Conservation (phyloP, 2,888 invertebrate species). For the Emesis castigata region DNA sequence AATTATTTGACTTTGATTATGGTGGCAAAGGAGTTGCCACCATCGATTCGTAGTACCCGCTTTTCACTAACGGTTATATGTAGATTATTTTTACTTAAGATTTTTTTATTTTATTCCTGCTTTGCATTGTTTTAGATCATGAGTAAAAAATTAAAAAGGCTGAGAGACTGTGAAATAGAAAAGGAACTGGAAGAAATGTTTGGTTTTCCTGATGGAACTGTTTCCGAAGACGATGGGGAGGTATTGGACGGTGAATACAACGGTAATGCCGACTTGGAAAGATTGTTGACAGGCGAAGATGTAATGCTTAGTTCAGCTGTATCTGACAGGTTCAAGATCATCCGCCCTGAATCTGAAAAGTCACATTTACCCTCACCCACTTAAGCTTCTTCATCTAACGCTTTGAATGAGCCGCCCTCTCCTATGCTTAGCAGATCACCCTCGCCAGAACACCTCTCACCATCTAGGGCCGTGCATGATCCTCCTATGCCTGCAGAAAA, state of each 20-base stretch:
- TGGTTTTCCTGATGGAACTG: constrained; percentile 45
- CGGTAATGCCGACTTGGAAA: constrained; percentile 24
- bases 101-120: constrained; percentile 19
- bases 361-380: constrained; percentile 14
- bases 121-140: constrained; percentile 15
- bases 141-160: constrained; percentile 16
- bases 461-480: neutral
- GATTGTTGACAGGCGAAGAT: constrained; percentile 21
- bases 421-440: neutral
- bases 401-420: neutral
- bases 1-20: too few relatives aligned
- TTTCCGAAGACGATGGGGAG: constrained; percentile 47
- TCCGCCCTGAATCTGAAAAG: constrained; percentile 17
- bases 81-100: constrained; percentile 23
- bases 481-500: neutral
- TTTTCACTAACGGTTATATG: constrained; percentile 24
- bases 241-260: constrained; percentile 38
- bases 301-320: constrained; percentile 23
- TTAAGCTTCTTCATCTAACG: neutral
- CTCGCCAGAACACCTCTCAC: neutral
- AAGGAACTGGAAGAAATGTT: constrained; percentile 43
- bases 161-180: constrained; percentile 25
- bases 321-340: constrained; percentile 18
- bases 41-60: constrained; percentile 18
- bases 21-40: constrained; percentile 20